Evolutionary conservation across 53 echinoderm and acorn worm species (phyloP), one percentile per base, ranked within the genome.

Genomic region (Astropecten irregularis): DNA sequence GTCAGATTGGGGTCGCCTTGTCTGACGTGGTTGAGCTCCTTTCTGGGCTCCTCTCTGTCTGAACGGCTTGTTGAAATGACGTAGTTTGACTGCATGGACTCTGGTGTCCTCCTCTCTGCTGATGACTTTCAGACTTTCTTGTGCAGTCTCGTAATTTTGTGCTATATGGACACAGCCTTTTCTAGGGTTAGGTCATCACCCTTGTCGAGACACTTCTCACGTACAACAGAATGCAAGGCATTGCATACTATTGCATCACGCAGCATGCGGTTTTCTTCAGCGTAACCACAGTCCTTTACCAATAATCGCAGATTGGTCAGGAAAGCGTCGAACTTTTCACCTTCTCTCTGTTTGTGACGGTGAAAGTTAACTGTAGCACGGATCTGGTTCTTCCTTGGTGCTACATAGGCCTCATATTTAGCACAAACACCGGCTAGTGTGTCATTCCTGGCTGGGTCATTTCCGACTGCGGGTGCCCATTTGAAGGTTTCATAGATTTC

Each of bases 311-410:
- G 68, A n/a, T 82, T 86, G 16, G 86, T 91, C 57, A 56, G 9
- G 82, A 59, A n/a, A n/a, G n/a, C n/a, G n/a, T n/a, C n/a, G n/a
- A 85, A 86, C 40, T 76, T 89, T 53, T 89, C 89, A 9, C 67
- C 50, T 65, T 89, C 88, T 66, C 54, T 37, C 47, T 92, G 87
- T 71, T 89, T 92, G 47, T 74, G 48, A 0, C 66, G 6, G n/a
- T 92, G 82, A 34, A 89, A 92, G 31, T 86, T 92, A 0, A 86
- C 92, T 16, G 92, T 93, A 29, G 86, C 87, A n/a, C n/a, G n/a
- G n/a, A n/a, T n/a, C n/a, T n/a, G n/a, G n/a, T n/a, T n/a, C n/a
- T n/a, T n/a, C n/a, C n/a, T 49, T 82, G 59, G 51, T 89, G 71
- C 81, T 0, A 92, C 85, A 81, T 92, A 89, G 40, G 28, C 73